A percentile compares a stretch with the other conserved stretches of the same genome.
Conservation (phyloP, 2,888 invertebrate genomes). For the Hemicrepidius hirtus region DNA sequence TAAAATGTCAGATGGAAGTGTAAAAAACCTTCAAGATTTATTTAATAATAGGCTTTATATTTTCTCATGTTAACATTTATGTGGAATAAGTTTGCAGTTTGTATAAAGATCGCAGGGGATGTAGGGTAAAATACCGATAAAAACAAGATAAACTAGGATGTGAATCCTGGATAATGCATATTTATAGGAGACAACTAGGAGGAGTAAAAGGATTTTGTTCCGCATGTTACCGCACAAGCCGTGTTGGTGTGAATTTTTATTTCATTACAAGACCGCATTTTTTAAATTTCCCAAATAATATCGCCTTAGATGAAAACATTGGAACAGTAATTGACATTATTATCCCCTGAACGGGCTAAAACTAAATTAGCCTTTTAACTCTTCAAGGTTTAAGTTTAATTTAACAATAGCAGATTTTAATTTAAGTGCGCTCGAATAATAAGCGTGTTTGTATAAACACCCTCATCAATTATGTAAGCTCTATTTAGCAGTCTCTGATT, state of each 20-base stretch:
- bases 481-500: slow-evolving; percentile 10
- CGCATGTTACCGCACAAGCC: background rate
- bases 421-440: background rate
- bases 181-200: slow-evolving; percentile 23
- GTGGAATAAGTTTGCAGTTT: background rate
- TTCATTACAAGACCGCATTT: background rate
- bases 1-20: too few species aligned
- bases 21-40: too few species aligned
- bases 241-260: background rate
- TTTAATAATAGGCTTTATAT: too few species aligned
- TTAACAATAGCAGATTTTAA: background rate
- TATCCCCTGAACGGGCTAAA: too few species aligned
- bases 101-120: slow-evolving; percentile 21
- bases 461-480: slow-evolving; percentile 14
- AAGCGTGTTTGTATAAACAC: slow-evolving; percentile 18
- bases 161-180: slow-evolving; percentile 20
- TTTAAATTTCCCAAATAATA: too few species aligned
- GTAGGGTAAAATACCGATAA: background rate
- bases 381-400: background rate
- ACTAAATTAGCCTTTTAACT: too few species aligned
- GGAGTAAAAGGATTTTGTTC: background rate
- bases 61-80: background rate
- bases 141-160: slow-evolving; percentile 7
- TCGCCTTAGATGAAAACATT: too few species aligned
- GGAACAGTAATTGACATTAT: too few species aligned